phyloP scores from a whole-genome alignment of 2,888 invertebrate genomes.

The Latheticus oryzae region DNA sequence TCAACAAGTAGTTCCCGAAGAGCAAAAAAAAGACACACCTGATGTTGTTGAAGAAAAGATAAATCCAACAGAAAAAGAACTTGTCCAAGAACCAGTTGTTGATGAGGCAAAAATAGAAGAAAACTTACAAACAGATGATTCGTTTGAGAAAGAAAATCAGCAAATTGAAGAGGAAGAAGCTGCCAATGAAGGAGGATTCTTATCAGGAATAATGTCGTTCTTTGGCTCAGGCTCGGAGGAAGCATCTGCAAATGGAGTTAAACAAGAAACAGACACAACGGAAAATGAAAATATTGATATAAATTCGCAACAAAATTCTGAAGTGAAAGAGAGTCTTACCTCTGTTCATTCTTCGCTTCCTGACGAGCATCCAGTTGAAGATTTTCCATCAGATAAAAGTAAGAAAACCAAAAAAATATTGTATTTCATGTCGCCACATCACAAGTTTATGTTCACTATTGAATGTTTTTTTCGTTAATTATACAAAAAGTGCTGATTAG shows the following conservation, averaged over 20 bases:
- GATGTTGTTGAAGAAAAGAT: not conserved
- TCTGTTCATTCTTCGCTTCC: no score
- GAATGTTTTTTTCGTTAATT: conserved; percentile 8
- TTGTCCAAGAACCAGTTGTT: conserved; percentile 4
- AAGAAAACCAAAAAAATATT: not conserved
- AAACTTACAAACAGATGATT: conserved; percentile 28
- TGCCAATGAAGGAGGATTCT: no score
- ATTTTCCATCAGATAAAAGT: conserved; percentile 2
- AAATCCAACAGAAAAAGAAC: not conserved
- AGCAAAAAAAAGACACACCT: conserved; percentile 10
- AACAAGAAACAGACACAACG: not conserved
- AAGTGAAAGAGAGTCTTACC: no score
- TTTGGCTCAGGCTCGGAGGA: not conserved
- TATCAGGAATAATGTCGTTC: conserved; percentile 7
- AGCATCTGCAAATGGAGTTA: no score
- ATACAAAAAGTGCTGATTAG: conserved; percentile 3
- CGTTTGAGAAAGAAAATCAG: conserved; percentile 10
- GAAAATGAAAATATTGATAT: not conserved
- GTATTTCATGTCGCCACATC: conserved; percentile 2
- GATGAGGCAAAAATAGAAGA: conserved; percentile 15
- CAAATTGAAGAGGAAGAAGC: no score
- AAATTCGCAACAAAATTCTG: no score
- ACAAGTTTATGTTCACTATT: conserved; percentile 1
- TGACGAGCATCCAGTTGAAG: no score
- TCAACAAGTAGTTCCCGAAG: conserved; percentile 25